A percentile compares a stretch with the other conserved stretches of the same genome.
Evolutionary conservation across 2,797 vertebrate genomes (phyloP).

Genomic region (Schizothorax lantsangensis): DNA sequence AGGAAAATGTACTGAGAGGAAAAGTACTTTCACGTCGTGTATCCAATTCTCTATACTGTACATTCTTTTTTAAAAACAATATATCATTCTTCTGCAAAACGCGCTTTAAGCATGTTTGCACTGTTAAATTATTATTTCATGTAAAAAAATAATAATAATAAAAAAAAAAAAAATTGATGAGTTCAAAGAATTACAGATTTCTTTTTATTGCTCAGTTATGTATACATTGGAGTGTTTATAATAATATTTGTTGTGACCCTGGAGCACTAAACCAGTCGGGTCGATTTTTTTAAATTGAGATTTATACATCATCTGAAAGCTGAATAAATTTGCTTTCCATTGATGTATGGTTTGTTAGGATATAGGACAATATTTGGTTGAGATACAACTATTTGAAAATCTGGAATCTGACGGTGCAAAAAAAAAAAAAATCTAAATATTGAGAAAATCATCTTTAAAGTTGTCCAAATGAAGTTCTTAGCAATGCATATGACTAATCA

Average conservation of each 20-base stretch:
- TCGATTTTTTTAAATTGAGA: no score
- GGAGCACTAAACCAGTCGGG: no score
- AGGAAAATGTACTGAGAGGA: constrained; percentile 25
- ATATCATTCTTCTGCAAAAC: not conserved
- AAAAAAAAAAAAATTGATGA: not conserved
- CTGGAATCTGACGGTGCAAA: no score
- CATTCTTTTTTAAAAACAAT: not conserved
- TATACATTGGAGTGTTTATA: not conserved
- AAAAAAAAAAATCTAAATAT: no score
- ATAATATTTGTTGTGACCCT: not conserved
- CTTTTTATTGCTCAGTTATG: not conserved
- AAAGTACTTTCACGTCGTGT: constrained; percentile 26
- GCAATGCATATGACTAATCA: not conserved
- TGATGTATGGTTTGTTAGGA: no score
- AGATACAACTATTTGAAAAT: no score
- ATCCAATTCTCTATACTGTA: not conserved
- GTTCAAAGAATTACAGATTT: not conserved
- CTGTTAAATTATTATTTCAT: not conserved
- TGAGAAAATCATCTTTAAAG: not conserved
- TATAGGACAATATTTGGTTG: no score
- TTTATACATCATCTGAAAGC: not conserved
- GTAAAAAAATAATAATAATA: not conserved
- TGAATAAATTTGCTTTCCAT: not conserved
- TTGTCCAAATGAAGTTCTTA: not conserved
- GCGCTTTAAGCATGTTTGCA: not conserved